Evolutionary conservation across 1,140 invertebrate species (phyloP), one percentile per base, ranked within the genome.

Genomic region (Nebria ingens): DNA sequence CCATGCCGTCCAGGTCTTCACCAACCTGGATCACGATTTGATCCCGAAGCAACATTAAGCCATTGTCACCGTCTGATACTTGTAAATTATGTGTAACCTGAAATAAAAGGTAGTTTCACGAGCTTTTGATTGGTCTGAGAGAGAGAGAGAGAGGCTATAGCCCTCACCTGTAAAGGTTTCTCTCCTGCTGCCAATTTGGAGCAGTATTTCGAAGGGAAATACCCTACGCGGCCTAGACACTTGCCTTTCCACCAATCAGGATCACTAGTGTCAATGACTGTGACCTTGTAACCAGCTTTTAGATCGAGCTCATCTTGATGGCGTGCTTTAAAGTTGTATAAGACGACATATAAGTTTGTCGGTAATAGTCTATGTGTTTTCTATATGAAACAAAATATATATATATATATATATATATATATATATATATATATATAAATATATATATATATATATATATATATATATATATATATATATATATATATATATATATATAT

Each of bases 181-280:
- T 97, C 92, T 4, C 91, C 91, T 21, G 89, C 84, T 68, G 91
- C 87, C 17, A 96, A 73, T 64, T 89, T 86, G 40, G 90, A 91
- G 52, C 94, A 92, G 66, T 96, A 97, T 61, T 93, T 94, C 45
- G 91, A 93, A 1, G 93, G 93, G 67, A 97, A 96, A 71, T 89
- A 96, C 19, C 93, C 93, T n/a, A 87, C 80, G 62, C 86, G 83
- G 13, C 92, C 91, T 53, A 94, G 76, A 64, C 91, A 94, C 72
- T 95, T 95, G 21, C 93, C 93, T 74, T 93, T 89, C 93, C 93
- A 97, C 94, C 94, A 97, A 65, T 97, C 92, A 13, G 87, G 88
- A 71, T 96, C 92, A 0, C 90, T 89, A 22, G 89, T 94, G 65
- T 96, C 93, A 51, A 92, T 93, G 13, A 97, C 93, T 2, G 89